Base-by-base conservation (phyloP, 2,888 invertebrate genomes). In the Tolmerus cingulatus region DNA sequence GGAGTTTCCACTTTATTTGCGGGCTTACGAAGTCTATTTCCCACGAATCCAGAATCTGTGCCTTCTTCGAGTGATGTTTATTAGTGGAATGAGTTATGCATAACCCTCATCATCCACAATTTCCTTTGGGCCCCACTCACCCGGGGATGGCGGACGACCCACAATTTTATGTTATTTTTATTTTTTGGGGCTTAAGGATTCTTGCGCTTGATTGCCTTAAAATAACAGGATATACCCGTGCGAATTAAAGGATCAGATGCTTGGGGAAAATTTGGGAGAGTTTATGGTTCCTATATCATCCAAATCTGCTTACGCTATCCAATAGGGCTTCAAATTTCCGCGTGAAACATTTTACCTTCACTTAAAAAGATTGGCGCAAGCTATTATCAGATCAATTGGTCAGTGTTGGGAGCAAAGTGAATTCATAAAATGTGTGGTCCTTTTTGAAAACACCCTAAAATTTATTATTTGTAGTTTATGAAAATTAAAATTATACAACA, bases 1-100 rank as follows among this genome's bases (percentile, higher is more conserved):
- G 87, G 87, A 87, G 82, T 89, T 89, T 89, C 87, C 88, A 89
- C 89, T 89, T 89, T 89, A 88, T 84, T 87, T 89, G 86, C 40
- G 81, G 79, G 46, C 74, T 81, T 86, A 85, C 57, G 66, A 76
- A 82, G 86, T 88, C 76, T 87, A 87, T 88, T 87, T 87, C 55
- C 84, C n/a, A 79, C 76, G 85, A 87, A 87, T 88, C 87, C 87
- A 86, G 77, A 87, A 87, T 84, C 84, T 57, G 16, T 84, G 51
- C 46, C 40, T 74, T 27, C 74, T 74, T 85, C 74, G 30, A 34
- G 74, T 85, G 74, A 74, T 46, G 85, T 85, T 85, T 85, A 85
- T 85, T 85, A 46, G 85, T 74, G 85, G 85, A 74, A 40, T 86
- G 86, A 86, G 77, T 46, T 78, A 84, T 84, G 86, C 30, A 66